Evolutionary conservation across 2,888 invertebrate genomes (phyloP).

Genomic region (Drosophila colorata): DNA sequence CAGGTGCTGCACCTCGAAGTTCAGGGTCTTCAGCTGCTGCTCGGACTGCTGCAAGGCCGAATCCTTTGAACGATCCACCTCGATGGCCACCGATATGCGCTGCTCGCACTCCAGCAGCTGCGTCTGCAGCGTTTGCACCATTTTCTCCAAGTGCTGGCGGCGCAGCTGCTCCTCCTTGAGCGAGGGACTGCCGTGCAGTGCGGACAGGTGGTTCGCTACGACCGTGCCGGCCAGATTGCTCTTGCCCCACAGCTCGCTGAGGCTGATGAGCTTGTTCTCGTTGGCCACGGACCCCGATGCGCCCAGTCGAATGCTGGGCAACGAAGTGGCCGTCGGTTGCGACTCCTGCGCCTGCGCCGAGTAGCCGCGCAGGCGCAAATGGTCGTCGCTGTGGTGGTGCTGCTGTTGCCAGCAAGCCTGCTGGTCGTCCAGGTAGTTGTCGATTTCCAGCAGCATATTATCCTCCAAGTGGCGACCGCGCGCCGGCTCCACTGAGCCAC

Average conservation of each 20-base stretch:
- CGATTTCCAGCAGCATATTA: slow-evolving; percentile 82
- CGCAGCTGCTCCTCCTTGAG: slow-evolving; percentile 92
- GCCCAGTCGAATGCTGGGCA: slow-evolving; percentile 63
- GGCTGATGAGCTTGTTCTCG: slow-evolving; percentile 79
- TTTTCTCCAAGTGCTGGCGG: slow-evolving; percentile 90
- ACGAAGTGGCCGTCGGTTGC: slow-evolving; percentile 57
- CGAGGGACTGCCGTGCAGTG: slow-evolving; percentile 81
- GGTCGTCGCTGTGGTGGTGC: slow-evolving; percentile 69
- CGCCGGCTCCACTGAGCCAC: slow-evolving; percentile 47
- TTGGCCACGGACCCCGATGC: slow-evolving; percentile 5
- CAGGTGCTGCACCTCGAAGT: slow-evolving; percentile 69
- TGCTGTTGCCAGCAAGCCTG: slow-evolving; percentile 51
- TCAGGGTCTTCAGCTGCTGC: slow-evolving; percentile 87
- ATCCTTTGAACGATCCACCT: slow-evolving; percentile 92
- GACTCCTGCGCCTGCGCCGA: slow-evolving; percentile 20
- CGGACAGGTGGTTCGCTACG: slow-evolving; percentile 47
- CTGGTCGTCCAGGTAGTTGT: slow-evolving; percentile 80
- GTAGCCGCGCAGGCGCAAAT: slow-evolving; percentile 37
- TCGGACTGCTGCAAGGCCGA: slow-evolving; percentile 88
- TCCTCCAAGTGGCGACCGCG: slow-evolving; percentile 41
- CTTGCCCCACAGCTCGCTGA: slow-evolving; percentile 84
- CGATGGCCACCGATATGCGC: slow-evolving; percentile 91
- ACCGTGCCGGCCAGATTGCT: slow-evolving; percentile 74
- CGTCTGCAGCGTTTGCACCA: slow-evolving; percentile 91
- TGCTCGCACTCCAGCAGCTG: slow-evolving; percentile 92